Base-by-base conservation (phyloP, 2,888 invertebrate genomes). In the Craniophora ligustri region DNA sequence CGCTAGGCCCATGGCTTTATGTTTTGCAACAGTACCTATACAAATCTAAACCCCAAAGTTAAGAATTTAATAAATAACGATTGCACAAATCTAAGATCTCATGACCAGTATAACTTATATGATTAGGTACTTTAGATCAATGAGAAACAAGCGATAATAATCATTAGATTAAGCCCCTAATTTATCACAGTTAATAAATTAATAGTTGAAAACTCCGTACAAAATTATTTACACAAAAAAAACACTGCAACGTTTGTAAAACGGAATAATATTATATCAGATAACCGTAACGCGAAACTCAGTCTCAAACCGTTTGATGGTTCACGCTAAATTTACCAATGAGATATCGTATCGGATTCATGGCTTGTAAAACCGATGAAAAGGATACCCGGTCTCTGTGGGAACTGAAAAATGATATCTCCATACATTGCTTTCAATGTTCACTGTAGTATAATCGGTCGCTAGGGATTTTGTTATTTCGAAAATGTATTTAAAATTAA, bases 241-340 rank as follows among this genome's bases (percentile, higher is more conserved):
- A n/a, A 13, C 13, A 16, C 5, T 14, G 13, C 28, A 35, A 23
- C 3, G 1, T 8, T n/a, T 16, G 4, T 15, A 32, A 2, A 19
- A 28, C n/a, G 0, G 18, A 49, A 11, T 15, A 44, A 59, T 35
- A 48, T 55, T 63, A 14, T 58, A 74, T 46, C 1, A 35, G 6
- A 0, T 5, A 7, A 15, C 39, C n/a, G 7, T n/a, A 70, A 55
- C 51, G 18, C 18, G 65, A 78, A 26, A 15, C 51, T 5, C 11
- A 39, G n/a, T 19, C 28, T 13, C 40, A 32, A 56, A 65, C 51
- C 69, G 67, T 64, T 78, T 82, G 81, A 85, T 78, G 86, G 82
- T 88, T 89, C 78, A 89, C 89, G 89, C 82, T 88, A 87, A 89
- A 90, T 89, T 89, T 89, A 73, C 86, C 88, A 88, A 87, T 87